Base-by-base conservation (phyloP, 2,113 vertebrate species). In the Ellobius talpinus region DNA sequence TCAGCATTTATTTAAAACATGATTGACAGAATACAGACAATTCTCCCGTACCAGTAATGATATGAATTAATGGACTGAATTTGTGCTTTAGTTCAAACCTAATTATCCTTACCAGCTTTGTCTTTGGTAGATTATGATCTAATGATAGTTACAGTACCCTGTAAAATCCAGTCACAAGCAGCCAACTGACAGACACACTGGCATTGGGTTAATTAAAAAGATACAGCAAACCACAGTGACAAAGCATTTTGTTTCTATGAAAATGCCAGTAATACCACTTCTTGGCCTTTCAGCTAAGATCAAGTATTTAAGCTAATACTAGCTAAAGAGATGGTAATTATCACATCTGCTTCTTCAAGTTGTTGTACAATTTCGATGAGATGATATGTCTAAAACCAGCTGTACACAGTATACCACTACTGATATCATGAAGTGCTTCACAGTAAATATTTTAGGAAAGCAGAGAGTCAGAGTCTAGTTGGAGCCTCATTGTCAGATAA, bases 121-220 rank as follows among this genome's bases (percentile, higher is more conserved):
- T 47, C 29, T 45, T 87, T 68, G 65, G 31, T 50, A 84, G 24
- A 84, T 5, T 61, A 63, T 84, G 55, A 42, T 73, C 50, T 90
- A 89, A 76, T 82, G 9, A 82, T 26, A 93, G 84, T 66, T 82
- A 87, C 7, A 88, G 12, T 84, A 66, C 26, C 74, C 68, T 45
- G 39, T 52, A 90, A 89, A 12, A 4, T 65, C 63, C 21, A 90
- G 31, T 23, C 87, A 23, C 13, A 91, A 68, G 88, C 36, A 96
- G 63, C 58, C 58, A 95, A 42, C 8, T n/a, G 76, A 47, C 55
- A 55, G 16, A 58, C 31, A 90, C 7, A 36, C 2, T 33, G 72
- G 65, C 6, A 96, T 63, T 26, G 92, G 36, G 55, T 85, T 95
- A 58, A 91, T 72, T 70, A 89, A 95, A 87, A 68, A 85, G 5